Evolutionary conservation across 2,888 invertebrate species (phyloP).

Genomic region (Drosophila anomalipes): DNA sequence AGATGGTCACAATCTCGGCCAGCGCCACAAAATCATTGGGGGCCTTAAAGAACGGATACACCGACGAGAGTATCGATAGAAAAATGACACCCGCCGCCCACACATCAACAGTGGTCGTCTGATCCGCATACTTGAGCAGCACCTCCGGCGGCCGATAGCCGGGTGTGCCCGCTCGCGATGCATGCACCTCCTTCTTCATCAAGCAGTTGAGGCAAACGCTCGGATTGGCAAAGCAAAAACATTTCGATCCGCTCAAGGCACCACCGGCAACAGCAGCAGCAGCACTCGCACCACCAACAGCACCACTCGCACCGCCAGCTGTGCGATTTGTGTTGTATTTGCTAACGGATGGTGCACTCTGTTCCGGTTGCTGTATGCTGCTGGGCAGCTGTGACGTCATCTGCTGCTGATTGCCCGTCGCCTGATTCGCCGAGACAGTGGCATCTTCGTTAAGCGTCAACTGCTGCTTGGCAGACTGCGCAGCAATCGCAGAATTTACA

Average conservation of each 20-base stretch:
- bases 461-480: slow-evolving; percentile 44
- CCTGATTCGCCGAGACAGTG: neutral
- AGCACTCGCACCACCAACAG: neutral
- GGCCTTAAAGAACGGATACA: slow-evolving; percentile 94
- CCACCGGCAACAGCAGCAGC: neutral
- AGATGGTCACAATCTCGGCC: slow-evolving; percentile 92
- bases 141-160: slow-evolving; percentile 96
- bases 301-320: slow-evolving; percentile 28
- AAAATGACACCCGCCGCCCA: slow-evolving; percentile 96
- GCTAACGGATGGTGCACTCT: slow-evolving; percentile 47
- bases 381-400: slow-evolving; percentile 3
- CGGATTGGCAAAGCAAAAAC: slow-evolving; percentile 89
- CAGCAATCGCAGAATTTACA: slow-evolving; percentile 75
- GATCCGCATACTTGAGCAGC: slow-evolving; percentile 91
- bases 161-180: slow-evolving; percentile 94
- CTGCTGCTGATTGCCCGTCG: neutral
- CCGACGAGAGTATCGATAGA: slow-evolving; percentile 90
- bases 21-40: slow-evolving; percentile 92
- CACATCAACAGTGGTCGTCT: slow-evolving; percentile 94
- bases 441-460: neutral
- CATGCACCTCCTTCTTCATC: slow-evolving; percentile 88
- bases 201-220: slow-evolving; percentile 90
- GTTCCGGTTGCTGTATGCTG: slow-evolving; percentile 21
- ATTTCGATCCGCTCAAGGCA: slow-evolving; percentile 82
- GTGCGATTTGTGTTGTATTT: slow-evolving; percentile 82